phyloP scores from a whole-genome alignment of 2,113 vertebrate species.

The Isurus oxyrinchus region DNA sequence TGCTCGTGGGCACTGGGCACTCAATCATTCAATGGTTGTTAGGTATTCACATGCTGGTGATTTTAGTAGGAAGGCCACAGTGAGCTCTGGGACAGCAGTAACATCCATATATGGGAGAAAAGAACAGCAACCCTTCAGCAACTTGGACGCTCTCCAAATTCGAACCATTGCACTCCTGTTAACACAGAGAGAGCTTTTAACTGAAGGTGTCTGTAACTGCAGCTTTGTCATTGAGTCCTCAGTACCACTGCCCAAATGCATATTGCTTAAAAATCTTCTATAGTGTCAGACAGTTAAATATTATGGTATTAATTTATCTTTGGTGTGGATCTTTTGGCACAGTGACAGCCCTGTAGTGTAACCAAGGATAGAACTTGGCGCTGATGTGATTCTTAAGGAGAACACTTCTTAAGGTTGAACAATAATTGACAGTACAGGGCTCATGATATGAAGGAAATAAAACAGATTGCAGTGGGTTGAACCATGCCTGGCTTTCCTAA shows the following conservation, averaged over 20 bases:
- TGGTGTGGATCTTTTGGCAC: constrained; percentile 2
- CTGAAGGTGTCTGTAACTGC: not conserved
- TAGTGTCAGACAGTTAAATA: constrained; percentile 14
- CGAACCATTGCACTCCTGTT: not conserved
- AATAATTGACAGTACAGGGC: not conserved
- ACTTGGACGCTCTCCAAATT: not conserved
- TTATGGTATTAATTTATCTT: constrained; percentile 18
- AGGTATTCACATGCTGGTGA: constrained; percentile 2
- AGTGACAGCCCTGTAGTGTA: not conserved
- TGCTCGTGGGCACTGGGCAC: not conserved
- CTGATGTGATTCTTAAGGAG: not conserved
- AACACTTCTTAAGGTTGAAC: not conserved
- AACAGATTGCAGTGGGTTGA: not conserved
- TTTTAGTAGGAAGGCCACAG: not conserved
- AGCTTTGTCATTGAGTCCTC: not conserved
- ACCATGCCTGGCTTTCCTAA: not conserved
- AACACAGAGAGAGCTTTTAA: not conserved
- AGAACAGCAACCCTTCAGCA: constrained; percentile 8
- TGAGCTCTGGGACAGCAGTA: not conserved
- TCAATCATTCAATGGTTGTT: not conserved
- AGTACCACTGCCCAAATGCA: not conserved
- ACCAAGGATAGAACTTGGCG: not conserved
- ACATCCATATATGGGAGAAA: constrained; percentile 30
- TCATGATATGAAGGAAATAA: not conserved
- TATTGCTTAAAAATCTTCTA: constrained; percentile 4